phyloP scores from a whole-genome alignment of 1,140 invertebrate genomes.

The Lordiphosa clarofinis region DNA sequence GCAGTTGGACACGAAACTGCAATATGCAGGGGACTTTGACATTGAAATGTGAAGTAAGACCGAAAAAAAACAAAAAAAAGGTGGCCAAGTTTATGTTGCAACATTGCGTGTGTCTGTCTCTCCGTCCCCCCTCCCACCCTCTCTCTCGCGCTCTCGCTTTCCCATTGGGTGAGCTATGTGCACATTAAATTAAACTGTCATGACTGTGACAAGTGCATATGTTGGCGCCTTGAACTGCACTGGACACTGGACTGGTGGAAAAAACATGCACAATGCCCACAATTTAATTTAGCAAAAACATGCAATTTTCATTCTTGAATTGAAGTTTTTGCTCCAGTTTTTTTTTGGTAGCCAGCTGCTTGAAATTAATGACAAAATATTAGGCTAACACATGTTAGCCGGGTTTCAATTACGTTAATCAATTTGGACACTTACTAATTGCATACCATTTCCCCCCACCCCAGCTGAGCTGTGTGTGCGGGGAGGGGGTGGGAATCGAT shows the following conservation, averaged over 20 bases:
- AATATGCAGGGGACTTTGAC: conserved; percentile 55
- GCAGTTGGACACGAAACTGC: conserved; percentile 44
- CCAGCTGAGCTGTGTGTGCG: neutral
- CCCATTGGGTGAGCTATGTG: conserved; percentile 65
- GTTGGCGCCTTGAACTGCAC: conserved; percentile 64
- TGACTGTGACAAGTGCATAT: conserved; percentile 77
- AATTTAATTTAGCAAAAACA: conserved; percentile 75
- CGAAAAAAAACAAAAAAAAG: conserved; percentile 18
- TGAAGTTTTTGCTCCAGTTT: conserved; percentile 14
- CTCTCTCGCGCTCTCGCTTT: conserved; percentile 2
- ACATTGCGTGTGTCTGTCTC: conserved; percentile 68
- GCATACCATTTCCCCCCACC: conserved; percentile 42
- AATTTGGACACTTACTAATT: conserved; percentile 56
- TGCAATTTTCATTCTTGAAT: conserved; percentile 46
- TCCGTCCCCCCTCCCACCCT: neutral
- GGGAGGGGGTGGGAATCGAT: conserved; percentile 2
- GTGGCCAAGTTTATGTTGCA: conserved; percentile 65
- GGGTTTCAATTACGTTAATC: conserved; percentile 32
- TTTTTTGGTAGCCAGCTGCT: conserved; percentile 1
- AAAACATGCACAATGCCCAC: conserved; percentile 38
- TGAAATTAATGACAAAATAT: conserved; percentile 11
- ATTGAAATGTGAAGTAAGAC: conserved; percentile 62
- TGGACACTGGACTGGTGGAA: conserved; percentile 19
- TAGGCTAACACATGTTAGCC: conserved; percentile 7
- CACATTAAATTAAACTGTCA: conserved; percentile 77